A percentile compares a stretch with the other conserved stretches of the same genome.
Evolutionary conservation across 2,113 vertebrate species (phyloP).

Genomic region (Centropristis striata): DNA sequence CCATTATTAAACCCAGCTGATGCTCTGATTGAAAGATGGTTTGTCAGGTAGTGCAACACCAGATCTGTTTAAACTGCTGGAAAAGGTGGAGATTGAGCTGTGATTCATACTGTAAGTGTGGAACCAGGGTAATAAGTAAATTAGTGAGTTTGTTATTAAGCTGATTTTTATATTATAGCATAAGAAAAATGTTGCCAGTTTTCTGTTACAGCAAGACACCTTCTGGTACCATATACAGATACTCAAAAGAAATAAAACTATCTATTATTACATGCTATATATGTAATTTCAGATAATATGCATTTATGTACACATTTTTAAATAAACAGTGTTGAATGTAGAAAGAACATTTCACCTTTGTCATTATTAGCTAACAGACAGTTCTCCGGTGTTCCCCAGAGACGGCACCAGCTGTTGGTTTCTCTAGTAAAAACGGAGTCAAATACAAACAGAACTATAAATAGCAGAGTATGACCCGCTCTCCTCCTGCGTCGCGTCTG

Average conservation of each 20-base stretch:
- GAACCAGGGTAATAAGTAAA: neutral
- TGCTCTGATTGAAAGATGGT: neutral
- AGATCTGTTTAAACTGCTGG: neutral
- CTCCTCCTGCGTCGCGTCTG: conserved; percentile 3
- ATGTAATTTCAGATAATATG: neutral
- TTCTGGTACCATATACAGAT: neutral
- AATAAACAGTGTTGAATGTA: neutral
- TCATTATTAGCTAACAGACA: too few species aligned
- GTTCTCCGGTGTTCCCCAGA: neutral
- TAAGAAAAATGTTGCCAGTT: too few species aligned
- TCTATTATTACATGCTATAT: too few species aligned
- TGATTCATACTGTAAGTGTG: neutral
- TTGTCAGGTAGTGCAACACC: neutral
- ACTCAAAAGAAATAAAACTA: neutral
- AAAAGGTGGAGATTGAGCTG: neutral
- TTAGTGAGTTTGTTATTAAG: neutral
- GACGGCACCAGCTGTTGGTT: conserved; percentile 2
- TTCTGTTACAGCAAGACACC: neutral
- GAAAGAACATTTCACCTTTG: too few species aligned
- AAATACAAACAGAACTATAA: conserved; percentile 7
- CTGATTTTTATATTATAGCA: too few species aligned
- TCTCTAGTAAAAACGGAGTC: neutral
- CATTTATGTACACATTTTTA: neutral
- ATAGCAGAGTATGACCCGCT: conserved; percentile 8
- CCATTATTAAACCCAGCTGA: neutral